These are phyloP conservation scores for Neosilurus mollespiculum DNA, from an alignment of 2,797 vertebrate genomes.

Conservation along the genomic window DNA sequence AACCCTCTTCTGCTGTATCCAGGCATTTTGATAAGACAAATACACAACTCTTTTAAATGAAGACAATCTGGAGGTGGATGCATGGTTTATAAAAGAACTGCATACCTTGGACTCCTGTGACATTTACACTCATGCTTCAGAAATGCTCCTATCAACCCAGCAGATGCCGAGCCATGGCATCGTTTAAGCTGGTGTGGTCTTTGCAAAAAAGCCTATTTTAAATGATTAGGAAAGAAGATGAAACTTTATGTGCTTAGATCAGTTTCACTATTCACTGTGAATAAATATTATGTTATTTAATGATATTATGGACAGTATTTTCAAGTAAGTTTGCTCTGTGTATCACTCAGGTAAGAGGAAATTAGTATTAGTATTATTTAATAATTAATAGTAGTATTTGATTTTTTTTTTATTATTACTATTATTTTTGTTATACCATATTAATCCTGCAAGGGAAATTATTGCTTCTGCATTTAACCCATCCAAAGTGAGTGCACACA, in stretches of 20 bases:
- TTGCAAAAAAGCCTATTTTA: not conserved
- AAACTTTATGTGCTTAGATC: not conserved
- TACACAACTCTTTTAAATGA: constrained; percentile 18
- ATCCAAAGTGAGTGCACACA: too few species aligned
- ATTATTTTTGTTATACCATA: too few species aligned
- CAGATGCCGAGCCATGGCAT: constrained; percentile 29
- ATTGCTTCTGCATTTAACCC: too few species aligned
- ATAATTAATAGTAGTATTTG: too few species aligned
- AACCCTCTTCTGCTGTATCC: constrained; percentile 6
- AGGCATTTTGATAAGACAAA: constrained; percentile 31
- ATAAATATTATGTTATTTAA: not conserved
- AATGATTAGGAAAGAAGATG: not conserved
- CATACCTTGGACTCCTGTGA: not conserved
- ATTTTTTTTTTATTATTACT: too few species aligned
- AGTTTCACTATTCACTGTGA: not conserved
- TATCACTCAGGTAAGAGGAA: not conserved
- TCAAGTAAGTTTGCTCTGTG: not conserved
- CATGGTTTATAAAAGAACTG: not conserved
- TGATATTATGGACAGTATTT: not conserved
- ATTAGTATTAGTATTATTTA: not conserved
- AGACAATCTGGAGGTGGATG: not conserved
- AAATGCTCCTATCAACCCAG: constrained; percentile 63
- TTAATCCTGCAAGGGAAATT: too few species aligned
- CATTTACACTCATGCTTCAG: constrained; percentile 30
- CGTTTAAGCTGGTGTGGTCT: constrained; percentile 23